These are phyloP conservation scores for Philonicus albiceps DNA, from an alignment of 2,888 invertebrate genomes.

Conservation along the genomic window DNA sequence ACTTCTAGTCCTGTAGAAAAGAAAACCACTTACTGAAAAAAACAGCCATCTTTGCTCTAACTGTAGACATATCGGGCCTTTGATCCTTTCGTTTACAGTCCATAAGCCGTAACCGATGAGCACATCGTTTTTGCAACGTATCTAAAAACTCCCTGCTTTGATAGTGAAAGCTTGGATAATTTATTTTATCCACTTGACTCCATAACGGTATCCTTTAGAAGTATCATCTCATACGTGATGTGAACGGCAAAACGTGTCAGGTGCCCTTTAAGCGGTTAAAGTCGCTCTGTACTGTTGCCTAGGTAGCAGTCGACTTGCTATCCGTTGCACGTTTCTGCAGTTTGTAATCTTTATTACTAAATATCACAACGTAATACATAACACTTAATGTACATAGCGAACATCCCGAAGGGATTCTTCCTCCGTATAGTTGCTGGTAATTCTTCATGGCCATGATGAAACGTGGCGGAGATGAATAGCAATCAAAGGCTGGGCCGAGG, in stretches of 20 bases:
- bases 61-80: slow-evolving; percentile 1
- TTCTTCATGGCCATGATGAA: background rate
- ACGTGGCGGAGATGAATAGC: background rate
- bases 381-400: slow-evolving; percentile 25
- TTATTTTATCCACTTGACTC: slow-evolving; percentile 41
- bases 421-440: background rate
- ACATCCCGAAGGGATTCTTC: background rate
- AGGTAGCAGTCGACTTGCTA: background rate
- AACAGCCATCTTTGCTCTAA: background rate
- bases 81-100: slow-evolving; percentile 31
- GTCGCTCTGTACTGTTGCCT: background rate
- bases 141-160: slow-evolving; percentile 30
- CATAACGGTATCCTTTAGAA: slow-evolving; percentile 31
- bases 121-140: slow-evolving; percentile 1
- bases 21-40: background rate
- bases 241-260: slow-evolving; percentile 32
- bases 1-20: background rate
- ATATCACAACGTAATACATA: slow-evolving; percentile 37
- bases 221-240: slow-evolving; percentile 39
- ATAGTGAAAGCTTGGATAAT: slow-evolving; percentile 35
- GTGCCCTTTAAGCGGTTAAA: slow-evolving; percentile 35
- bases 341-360: slow-evolving; percentile 43
- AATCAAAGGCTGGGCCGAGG: background rate
- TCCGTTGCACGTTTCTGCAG: slow-evolving; percentile 31
- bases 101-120: slow-evolving; percentile 28